Evolutionary conservation across 1,140 invertebrate genomes (phyloP), one percentile per base, ranked within the genome.

Genomic region (Whitmania pigra): DNA sequence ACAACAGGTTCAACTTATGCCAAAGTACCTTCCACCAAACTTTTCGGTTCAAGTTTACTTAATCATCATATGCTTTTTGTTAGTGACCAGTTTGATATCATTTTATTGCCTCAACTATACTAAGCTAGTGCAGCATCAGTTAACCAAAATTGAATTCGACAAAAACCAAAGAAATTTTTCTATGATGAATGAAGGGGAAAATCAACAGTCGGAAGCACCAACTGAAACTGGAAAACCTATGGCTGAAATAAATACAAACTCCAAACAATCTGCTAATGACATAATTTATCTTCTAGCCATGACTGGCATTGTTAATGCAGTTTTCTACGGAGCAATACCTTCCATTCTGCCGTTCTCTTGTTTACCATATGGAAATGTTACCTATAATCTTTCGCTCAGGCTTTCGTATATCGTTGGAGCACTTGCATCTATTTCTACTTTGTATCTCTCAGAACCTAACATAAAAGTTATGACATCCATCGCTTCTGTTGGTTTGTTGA

Each of bases 331-430:
- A 36, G 49, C 66, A 27, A 7, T 72, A 7, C 71, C 71, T 29
- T 31, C 71, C 27, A 67, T 53, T 11, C 43, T 67, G n/a, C 43
- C 55, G 13, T 72, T 67, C 57, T 67, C 55, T n/a, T 72, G 55
- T 9, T 22, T 72, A 36, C 71, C 71, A 40, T 72, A 72, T 40
- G 53, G 71, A n/a, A 53, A 67, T 72, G 6, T 40, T 66, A 36
- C 66, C 5, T 72, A 72, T 22, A 63, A 31, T 29, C 31, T 72
- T 27, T 18, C 60, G 13, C 29, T 72, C 0, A 57, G 71, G 15
- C 55, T 72, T 22, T 72, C 71, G 17, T 49, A 20, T 22, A 53
- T 72, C 6, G 13, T 49, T 57, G 57, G 60, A 29, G 40, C 71
- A 9, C 15, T 72, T 31, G 55, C 71, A 5, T 72, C 55, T 67